Conservation (phyloP, 2,888 invertebrate genomes). For the Nysson spinosus region DNA sequence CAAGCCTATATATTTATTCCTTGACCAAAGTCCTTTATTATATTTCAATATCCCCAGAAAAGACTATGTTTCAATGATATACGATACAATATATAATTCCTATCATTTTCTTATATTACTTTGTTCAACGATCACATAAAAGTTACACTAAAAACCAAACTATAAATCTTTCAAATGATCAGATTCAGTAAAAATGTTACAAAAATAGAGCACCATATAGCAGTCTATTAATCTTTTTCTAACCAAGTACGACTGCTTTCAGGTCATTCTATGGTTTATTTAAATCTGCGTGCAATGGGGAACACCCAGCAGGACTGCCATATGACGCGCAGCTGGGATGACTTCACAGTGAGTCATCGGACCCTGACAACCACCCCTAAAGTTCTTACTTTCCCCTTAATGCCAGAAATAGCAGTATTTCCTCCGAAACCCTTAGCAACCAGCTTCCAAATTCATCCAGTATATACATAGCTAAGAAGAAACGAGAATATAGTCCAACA, state of each 20-base stretch:
- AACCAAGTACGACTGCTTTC: background rate
- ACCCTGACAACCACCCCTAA: slow-evolving; percentile 46
- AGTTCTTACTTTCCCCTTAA: slow-evolving; percentile 11
- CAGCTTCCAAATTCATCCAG: background rate
- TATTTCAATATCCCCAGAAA: background rate
- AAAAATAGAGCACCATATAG: no score
- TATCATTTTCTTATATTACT: no score
- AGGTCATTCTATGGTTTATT: slow-evolving; percentile 1
- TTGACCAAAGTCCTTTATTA: background rate
- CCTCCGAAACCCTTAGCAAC: background rate
- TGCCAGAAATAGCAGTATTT: slow-evolving; percentile 32
- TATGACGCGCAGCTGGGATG: slow-evolving; percentile 56
- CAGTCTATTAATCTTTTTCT: no score
- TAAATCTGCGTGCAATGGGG: slow-evolving; percentile 15
- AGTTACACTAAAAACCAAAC: no score
- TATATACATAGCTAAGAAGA: background rate
- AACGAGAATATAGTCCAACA: slow-evolving; percentile 1
- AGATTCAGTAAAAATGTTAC: no score
- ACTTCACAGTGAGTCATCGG: slow-evolving; percentile 44
- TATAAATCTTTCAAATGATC: no score
- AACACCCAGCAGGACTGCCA: slow-evolving; percentile 34
- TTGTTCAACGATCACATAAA: no score
- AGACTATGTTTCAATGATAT: no score
- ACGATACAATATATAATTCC: no score
- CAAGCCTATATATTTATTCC: slow-evolving; percentile 22